These are phyloP conservation scores for Pandemis heparana DNA, from an alignment of 2,888 invertebrate species.

Conservation along the genomic window DNA sequence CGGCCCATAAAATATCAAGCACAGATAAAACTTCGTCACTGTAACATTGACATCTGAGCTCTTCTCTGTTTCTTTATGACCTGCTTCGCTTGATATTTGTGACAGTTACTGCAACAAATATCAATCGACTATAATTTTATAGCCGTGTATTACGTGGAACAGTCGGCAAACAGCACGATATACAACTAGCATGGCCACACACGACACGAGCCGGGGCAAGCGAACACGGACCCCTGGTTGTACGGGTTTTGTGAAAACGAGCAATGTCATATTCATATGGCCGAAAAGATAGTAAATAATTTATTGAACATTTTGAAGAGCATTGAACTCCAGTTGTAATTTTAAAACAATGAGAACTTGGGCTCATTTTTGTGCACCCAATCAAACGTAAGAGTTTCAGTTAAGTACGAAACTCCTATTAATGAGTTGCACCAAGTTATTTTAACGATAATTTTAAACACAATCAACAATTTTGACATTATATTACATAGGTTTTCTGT, in stretches of 20 bases:
- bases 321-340: too few relatives aligned
- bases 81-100: not conserved
- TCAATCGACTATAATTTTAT: not conserved
- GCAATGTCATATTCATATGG: conserved; percentile 29
- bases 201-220: conserved; percentile 38
- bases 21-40: not conserved
- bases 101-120: not conserved
- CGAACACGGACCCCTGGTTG: conserved; percentile 28
- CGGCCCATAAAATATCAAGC: not conserved
- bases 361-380: too few relatives aligned
- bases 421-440: too few relatives aligned
- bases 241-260: conserved; percentile 33
- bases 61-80: too few relatives aligned
- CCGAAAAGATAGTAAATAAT: too few relatives aligned
- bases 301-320: too few relatives aligned
- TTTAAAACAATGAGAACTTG: too few relatives aligned
- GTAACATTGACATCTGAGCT: not conserved
- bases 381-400: too few relatives aligned
- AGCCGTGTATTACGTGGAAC: not conserved
- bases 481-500: too few relatives aligned
- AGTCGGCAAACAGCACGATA: conserved; percentile 33
- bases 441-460: too few relatives aligned
- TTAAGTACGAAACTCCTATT: too few relatives aligned
- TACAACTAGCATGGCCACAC: conserved; percentile 41
- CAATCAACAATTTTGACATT: too few relatives aligned